These are phyloP conservation scores for Tetrapedia diversipes DNA, from an alignment of 2,888 invertebrate genomes.

Conservation along the genomic window DNA sequence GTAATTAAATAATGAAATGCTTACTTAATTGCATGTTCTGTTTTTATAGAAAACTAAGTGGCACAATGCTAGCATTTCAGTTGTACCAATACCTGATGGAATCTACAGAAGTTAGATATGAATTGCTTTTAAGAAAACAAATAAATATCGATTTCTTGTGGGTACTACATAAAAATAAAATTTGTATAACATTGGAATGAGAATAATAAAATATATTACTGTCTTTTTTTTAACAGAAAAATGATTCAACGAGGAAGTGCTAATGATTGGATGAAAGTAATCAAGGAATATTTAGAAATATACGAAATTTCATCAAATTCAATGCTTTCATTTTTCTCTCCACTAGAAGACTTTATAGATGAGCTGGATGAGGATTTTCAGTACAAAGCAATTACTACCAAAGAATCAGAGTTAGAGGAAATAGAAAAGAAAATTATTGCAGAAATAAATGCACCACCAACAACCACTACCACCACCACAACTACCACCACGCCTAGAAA, in stretches of 20 bases:
- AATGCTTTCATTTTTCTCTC: constrained; percentile 72
- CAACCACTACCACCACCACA: constrained; percentile 61
- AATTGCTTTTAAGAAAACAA: constrained; percentile 57
- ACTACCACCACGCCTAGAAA: constrained; percentile 60
- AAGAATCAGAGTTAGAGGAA: constrained; percentile 70
- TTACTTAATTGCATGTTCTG: neutral
- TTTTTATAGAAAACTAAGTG: constrained; percentile 74
- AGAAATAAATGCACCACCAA: constrained; percentile 68
- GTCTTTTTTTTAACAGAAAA: constrained; percentile 63
- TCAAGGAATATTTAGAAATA: constrained; percentile 68
- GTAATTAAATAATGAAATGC: neutral
- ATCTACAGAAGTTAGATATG: constrained; percentile 74
- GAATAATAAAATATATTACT: neutral
- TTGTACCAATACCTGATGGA: constrained; percentile 75
- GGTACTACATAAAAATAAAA: constrained; percentile 47
- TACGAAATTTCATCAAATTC: constrained; percentile 64
- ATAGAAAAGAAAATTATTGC: constrained; percentile 67
- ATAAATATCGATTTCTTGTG: constrained; percentile 72
- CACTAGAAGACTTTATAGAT: constrained; percentile 73
- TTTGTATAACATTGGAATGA: neutral
- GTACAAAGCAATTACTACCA: constrained; percentile 47
- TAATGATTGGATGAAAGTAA: constrained; percentile 69
- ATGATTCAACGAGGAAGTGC: constrained; percentile 71
- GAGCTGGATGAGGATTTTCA: constrained; percentile 63
- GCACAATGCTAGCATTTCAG: constrained; percentile 76